Conservation (phyloP, 2,888 invertebrate genomes). For the Hydrotaea cyrtoneurina region DNA sequence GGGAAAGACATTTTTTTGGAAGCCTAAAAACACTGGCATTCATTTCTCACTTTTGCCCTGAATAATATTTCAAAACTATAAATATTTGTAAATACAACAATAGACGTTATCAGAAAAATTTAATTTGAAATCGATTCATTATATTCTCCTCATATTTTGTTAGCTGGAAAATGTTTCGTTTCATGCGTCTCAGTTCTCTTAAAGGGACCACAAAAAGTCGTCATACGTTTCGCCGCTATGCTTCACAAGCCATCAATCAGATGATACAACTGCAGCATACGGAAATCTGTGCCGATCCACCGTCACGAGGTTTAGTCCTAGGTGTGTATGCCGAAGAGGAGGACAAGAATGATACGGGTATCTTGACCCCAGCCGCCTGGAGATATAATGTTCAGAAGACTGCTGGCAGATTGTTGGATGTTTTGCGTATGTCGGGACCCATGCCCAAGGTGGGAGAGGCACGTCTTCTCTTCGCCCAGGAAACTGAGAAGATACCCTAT, state of each 20-base stretch:
- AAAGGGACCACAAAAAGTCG: constrained; percentile 35
- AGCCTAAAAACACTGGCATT: too few relatives aligned
- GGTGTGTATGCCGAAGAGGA: constrained; percentile 85
- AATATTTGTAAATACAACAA: not conserved
- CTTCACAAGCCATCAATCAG: constrained; percentile 76
- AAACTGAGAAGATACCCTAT: constrained; percentile 79
- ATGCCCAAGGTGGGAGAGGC: constrained; percentile 82
- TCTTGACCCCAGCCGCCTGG: constrained; percentile 84
- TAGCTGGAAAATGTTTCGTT: constrained; percentile 69
- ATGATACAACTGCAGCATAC: constrained; percentile 76
- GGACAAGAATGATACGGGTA: constrained; percentile 82
- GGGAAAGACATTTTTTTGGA: too few relatives aligned
- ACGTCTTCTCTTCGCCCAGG: constrained; percentile 85
- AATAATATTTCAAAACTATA: not conserved
- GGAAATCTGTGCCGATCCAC: constrained; percentile 78
- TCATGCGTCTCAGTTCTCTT: constrained; percentile 68
- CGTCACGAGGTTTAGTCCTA: constrained; percentile 82
- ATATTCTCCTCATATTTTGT: constrained; percentile 1
- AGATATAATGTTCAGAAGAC: constrained; percentile 82
- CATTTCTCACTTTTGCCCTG: not conserved
- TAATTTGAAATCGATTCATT: not conserved
- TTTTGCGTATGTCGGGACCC: constrained; percentile 82
- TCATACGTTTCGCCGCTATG: constrained; percentile 69
- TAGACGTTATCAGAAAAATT: not conserved
- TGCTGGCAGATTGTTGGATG: constrained; percentile 83